Evolutionary conservation across 2,888 invertebrate species (phyloP).

Genomic region (Chrysolina oricalcia): DNA sequence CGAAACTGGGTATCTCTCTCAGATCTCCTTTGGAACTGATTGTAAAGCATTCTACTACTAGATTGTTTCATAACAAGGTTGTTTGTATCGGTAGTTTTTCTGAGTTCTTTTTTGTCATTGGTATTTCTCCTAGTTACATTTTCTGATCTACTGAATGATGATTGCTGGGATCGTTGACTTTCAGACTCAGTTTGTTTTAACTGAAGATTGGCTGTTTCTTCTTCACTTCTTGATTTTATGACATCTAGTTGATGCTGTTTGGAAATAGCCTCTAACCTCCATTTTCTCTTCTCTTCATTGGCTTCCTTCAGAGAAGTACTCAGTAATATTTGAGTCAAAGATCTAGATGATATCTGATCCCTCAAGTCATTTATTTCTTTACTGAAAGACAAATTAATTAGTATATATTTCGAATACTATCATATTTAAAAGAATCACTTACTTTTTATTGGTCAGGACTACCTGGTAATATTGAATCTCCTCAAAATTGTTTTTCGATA

Average conservation of each 20-base stretch:
- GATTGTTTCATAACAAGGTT: background rate
- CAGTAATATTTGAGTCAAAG: slow-evolving; percentile 46
- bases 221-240: background rate
- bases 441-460: slow-evolving; percentile 43
- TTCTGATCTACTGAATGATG: background rate
- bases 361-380: slow-evolving; percentile 51
- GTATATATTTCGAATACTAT: background rate
- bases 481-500: slow-evolving; percentile 36
- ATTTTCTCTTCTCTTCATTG: slow-evolving; percentile 53
- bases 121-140: slow-evolving; percentile 10
- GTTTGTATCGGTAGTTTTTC: slow-evolving; percentile 1
- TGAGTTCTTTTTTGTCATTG: background rate
- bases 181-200: background rate
- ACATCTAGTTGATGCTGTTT: slow-evolving; percentile 40
- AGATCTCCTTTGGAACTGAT: background rate
- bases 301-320: slow-evolving; percentile 49
- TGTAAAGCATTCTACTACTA: background rate
- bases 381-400: slow-evolving; percentile 30
- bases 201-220: background rate
- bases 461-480: slow-evolving; percentile 43
- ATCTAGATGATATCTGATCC: slow-evolving; percentile 40
- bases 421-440: slow-evolving; percentile 17
- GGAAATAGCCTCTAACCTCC: slow-evolving; percentile 50
- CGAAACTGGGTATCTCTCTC: slow-evolving; percentile 5
- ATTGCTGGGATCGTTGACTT: background rate